phyloP scores from a whole-genome alignment of 2,113 vertebrate species.

The Onychostruthus taczanowskii region DNA sequence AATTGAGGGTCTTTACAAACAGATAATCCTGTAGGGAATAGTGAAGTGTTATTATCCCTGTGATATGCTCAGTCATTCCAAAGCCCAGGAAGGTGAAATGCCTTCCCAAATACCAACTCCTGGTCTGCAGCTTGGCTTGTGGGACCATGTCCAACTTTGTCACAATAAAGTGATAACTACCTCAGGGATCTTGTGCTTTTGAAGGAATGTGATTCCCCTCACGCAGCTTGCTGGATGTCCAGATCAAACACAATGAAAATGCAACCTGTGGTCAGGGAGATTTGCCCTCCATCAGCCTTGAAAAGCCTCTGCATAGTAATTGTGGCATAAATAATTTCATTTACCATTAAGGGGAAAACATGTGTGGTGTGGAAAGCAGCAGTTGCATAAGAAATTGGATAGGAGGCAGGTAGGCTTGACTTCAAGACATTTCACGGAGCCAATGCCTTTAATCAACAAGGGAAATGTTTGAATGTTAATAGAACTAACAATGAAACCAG shows the following conservation, averaged over 20 bases:
- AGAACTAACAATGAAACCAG: conserved; percentile 52
- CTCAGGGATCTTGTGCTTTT: background rate
- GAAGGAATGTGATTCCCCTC: conserved; percentile 20
- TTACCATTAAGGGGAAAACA: conserved; percentile 13
- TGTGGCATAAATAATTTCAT: conserved; percentile 28
- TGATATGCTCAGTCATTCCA: background rate
- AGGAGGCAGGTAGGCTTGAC: conserved; percentile 42
- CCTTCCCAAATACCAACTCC: background rate
- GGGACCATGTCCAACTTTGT: background rate
- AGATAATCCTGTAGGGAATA: background rate
- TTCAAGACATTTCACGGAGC: background rate
- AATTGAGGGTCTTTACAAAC: background rate
- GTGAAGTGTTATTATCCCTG: background rate
- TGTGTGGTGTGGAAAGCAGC: conserved; percentile 23
- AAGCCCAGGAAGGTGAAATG: background rate
- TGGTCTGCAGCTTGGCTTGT: background rate
- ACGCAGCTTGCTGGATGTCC: background rate
- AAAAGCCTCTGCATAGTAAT: background rate
- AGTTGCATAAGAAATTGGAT: conserved; percentile 45
- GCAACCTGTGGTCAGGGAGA: conserved; percentile 11
- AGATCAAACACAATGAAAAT: conserved; percentile 27
- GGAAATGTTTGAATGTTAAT: conserved; percentile 58
- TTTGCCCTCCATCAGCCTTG: background rate
- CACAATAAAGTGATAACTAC: background rate
- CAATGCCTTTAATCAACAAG: conserved; percentile 55